phyloP scores from a whole-genome alignment of 2,113 vertebrate genomes.

The Embiotoca jacksoni region DNA sequence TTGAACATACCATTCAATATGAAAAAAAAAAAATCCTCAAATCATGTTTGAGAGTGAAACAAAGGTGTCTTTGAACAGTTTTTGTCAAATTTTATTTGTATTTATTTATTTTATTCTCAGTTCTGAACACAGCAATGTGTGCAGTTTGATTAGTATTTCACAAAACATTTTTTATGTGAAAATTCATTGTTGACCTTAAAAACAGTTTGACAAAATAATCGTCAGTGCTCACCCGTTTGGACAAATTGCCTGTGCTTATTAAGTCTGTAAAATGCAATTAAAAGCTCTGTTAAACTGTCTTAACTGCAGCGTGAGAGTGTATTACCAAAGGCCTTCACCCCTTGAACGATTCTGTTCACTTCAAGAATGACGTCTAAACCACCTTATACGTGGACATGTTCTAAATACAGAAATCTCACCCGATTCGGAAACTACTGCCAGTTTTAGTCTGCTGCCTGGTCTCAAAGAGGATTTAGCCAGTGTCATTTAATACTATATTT shows the following conservation, averaged over 20 bases:
- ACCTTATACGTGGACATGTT: slow-evolving; percentile 1
- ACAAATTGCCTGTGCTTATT: not conserved
- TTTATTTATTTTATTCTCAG: not conserved
- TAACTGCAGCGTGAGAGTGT: not conserved
- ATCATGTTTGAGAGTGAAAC: no score
- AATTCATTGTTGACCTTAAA: no score
- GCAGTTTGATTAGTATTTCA: no score
- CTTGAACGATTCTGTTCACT: not conserved
- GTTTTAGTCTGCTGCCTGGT: slow-evolving; percentile 53
- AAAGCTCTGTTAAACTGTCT: not conserved
- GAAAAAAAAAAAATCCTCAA: no score
- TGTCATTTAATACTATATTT: slow-evolving; percentile 61
- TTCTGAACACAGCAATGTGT: no score
- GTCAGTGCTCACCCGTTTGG: not conserved
- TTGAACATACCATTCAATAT: no score
- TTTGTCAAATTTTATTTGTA: no score
- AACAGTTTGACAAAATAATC: not conserved
- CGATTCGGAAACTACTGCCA: slow-evolving; percentile 59
- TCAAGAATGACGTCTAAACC: slow-evolving; percentile 41
- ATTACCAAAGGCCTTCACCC: not conserved
- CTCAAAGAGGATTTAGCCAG: slow-evolving; percentile 74
- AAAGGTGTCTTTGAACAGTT: no score
- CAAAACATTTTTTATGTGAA: no score
- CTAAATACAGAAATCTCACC: slow-evolving; percentile 43
- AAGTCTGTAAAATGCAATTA: not conserved